Percentiles rank a stretch among this genome's conserved stretches.
Conservation (phyloP, 2,888 invertebrate genomes). For the Myathropa florea region DNA sequence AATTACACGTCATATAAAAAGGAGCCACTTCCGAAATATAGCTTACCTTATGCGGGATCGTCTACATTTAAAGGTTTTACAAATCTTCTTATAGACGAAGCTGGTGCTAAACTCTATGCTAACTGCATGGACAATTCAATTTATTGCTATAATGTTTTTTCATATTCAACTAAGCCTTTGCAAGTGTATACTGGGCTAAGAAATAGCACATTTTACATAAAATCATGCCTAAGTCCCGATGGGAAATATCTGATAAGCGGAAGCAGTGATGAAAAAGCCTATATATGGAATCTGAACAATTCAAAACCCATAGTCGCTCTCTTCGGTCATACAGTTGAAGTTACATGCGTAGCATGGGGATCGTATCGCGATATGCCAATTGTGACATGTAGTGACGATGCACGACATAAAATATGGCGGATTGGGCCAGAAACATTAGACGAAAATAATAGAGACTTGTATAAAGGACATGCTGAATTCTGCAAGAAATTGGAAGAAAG, state of each 20-base stretch:
- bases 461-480: slow-evolving; percentile 81
- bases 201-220: slow-evolving; percentile 92
- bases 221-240: slow-evolving; percentile 90
- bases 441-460: slow-evolving; percentile 78
- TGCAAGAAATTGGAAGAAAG: slow-evolving; percentile 72
- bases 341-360: slow-evolving; percentile 93
- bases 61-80: slow-evolving; percentile 88
- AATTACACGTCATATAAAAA: slow-evolving; percentile 87
- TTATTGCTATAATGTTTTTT: slow-evolving; percentile 90
- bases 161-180: slow-evolving; percentile 85
- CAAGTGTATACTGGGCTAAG: slow-evolving; percentile 87
- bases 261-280: slow-evolving; percentile 92
- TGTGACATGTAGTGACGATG: slow-evolving; percentile 93
- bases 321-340: slow-evolving; percentile 91
- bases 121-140: slow-evolving; percentile 93
- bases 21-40: slow-evolving; percentile 87
- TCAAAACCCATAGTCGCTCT: slow-evolving; percentile 86
- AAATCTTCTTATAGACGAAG: slow-evolving; percentile 88
- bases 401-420: slow-evolving; percentile 89
- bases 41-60: slow-evolving; percentile 87
- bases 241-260: slow-evolving; percentile 91
- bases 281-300: slow-evolving; percentile 89
- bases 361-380: slow-evolving; percentile 83
- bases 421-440: slow-evolving; percentile 82
- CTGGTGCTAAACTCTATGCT: slow-evolving; percentile 87